Conservation (phyloP, 2,113 vertebrate species). For the Microcebus lehilahytsara region DNA sequence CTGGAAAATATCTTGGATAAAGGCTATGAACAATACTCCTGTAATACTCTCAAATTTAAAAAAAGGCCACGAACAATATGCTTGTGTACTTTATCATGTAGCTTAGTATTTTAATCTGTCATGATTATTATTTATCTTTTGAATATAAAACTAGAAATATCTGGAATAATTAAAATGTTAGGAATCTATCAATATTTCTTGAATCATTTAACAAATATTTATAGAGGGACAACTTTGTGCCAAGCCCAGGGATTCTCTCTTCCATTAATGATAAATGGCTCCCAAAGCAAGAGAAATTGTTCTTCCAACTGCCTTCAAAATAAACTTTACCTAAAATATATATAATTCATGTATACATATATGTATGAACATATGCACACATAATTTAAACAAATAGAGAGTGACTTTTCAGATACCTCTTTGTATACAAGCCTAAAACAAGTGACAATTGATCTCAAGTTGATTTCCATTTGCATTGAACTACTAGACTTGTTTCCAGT, state of each 20-base stretch:
- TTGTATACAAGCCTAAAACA: conserved; percentile 6
- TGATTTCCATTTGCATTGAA: conserved; percentile 56
- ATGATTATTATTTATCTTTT: background rate
- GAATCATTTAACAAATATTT: conserved; percentile 1
- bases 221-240: background rate
- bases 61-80: background rate
- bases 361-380: background rate
- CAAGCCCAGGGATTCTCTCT: background rate
- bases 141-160: background rate
- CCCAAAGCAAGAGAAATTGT: background rate
- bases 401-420: background rate
- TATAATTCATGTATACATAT: background rate
- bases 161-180: background rate
- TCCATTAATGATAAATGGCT: background rate
- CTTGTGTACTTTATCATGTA: background rate
- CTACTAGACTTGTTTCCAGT: conserved; percentile 33
- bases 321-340: background rate
- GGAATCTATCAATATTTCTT: background rate
- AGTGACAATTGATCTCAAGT: conserved; percentile 11
- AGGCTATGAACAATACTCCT: background rate
- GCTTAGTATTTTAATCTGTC: background rate
- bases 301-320: background rate
- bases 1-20: background rate
- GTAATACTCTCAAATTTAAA: too few relatives aligned
- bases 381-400: conserved; percentile 13